Percentiles rank a stretch among this genome's conserved stretches.
phyloP scores from a whole-genome alignment of 2,888 invertebrate genomes.

The Rugalucina vietnamica region DNA sequence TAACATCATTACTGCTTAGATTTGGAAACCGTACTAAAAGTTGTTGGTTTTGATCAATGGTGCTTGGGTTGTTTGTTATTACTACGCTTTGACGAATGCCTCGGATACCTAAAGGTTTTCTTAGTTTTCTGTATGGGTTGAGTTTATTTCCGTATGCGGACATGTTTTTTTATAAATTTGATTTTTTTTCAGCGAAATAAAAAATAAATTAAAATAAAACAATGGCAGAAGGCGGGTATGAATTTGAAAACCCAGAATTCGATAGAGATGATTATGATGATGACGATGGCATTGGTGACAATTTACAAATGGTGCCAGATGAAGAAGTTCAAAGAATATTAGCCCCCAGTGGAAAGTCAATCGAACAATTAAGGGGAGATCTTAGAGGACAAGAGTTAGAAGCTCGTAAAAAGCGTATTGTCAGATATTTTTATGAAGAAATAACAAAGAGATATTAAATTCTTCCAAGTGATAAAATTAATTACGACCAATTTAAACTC shows the following conservation, averaged over 20 bases:
- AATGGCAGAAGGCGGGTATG: conserved; percentile 43
- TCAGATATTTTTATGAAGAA: neutral
- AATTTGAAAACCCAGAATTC: conserved; percentile 41
- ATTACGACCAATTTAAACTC: neutral
- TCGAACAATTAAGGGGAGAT: neutral
- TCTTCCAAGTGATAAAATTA: neutral
- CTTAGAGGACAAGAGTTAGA: neutral
- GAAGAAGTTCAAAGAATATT: neutral
- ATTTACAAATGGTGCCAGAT: neutral
- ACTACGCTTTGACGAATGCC: conserved; percentile 52
- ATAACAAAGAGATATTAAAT: neutral
- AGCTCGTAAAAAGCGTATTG: neutral
- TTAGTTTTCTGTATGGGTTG: neutral
- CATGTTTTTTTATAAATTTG: neutral
- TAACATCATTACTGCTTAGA: conserved; percentile 15
- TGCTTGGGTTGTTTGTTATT: neutral
- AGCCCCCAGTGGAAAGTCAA: neutral
- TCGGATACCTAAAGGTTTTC: conserved; percentile 48
- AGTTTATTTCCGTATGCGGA: conserved; percentile 39
- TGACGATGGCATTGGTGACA: neutral
- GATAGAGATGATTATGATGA: conserved; percentile 36
- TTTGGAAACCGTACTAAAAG: conserved; percentile 59
- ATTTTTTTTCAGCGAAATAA: neutral
- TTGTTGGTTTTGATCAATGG: conserved; percentile 60
- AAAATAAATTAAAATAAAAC: conserved; percentile 10